phyloP scores from a whole-genome alignment of 2,113 vertebrate species.

The Gorsachius goisagi region DNA sequence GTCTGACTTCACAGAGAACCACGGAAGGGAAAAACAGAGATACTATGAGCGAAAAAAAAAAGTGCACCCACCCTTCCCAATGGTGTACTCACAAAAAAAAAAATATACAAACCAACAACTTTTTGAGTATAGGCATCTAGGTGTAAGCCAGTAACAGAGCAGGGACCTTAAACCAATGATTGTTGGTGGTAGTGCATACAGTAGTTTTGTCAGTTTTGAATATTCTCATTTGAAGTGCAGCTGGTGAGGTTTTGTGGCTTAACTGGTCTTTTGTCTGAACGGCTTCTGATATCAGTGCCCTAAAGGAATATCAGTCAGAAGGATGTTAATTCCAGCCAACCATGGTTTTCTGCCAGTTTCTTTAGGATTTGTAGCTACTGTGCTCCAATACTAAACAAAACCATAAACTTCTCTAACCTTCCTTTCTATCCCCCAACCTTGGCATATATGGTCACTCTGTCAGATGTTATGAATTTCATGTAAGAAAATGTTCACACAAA shows the following conservation, averaged over 20 bases:
- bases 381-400: background rate
- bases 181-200: background rate
- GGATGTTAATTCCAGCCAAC: background rate
- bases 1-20: background rate
- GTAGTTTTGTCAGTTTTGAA: background rate
- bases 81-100: background rate
- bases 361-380: background rate
- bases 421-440: background rate
- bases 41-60: background rate
- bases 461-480: background rate
- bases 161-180: background rate
- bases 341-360: background rate
- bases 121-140: background rate
- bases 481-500: background rate
- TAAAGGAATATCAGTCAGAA: background rate
- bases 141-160: background rate
- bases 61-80: background rate
- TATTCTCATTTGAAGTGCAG: background rate
- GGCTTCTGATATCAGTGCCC: background rate
- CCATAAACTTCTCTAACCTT: background rate
- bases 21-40: background rate
- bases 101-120: background rate
- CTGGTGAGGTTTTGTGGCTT: background rate
- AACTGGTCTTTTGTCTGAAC: background rate
- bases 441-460: background rate